These are phyloP conservation scores for Ophion ventricosus DNA, from an alignment of 2,888 invertebrate genomes.

Conservation along the genomic window DNA sequence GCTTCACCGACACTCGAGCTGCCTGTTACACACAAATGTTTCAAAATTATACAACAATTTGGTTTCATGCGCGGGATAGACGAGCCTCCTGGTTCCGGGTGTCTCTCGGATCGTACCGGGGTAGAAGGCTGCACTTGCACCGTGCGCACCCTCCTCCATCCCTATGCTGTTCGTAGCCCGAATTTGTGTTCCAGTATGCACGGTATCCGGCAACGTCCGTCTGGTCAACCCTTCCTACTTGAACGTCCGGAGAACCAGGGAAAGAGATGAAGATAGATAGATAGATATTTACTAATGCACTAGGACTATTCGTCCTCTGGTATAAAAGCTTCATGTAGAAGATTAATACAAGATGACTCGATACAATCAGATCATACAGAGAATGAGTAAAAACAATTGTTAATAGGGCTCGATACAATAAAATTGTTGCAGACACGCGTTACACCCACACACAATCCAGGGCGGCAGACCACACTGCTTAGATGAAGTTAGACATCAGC, in stretches of 20 bases:
- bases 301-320: too few relatives aligned
- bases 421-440: too few relatives aligned
- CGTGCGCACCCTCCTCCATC: conserved; percentile 27
- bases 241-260: conserved; percentile 42
- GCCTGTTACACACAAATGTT: conserved; percentile 38
- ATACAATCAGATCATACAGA: too few relatives aligned
- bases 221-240: conserved; percentile 52
- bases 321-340: too few relatives aligned
- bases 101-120: conserved; percentile 23
- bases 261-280: conserved; percentile 37
- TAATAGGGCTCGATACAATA: too few relatives aligned
- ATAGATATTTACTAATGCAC: too few relatives aligned
- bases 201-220: conserved; percentile 64
- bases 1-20: conserved; percentile 7
- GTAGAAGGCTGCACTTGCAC: conserved; percentile 26
- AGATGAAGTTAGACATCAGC: too few relatives aligned
- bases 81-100: conserved; percentile 40
- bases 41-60: conserved; percentile 67
- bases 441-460: too few relatives aligned
- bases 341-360: too few relatives aligned
- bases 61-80: conserved; percentile 56
- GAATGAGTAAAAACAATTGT: too few relatives aligned
- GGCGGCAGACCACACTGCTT: too few relatives aligned
- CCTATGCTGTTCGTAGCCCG: conserved; percentile 55
- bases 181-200: conserved; percentile 65